Conservation (phyloP, 2,888 invertebrate species). For the Stramonita haemastoma region DNA sequence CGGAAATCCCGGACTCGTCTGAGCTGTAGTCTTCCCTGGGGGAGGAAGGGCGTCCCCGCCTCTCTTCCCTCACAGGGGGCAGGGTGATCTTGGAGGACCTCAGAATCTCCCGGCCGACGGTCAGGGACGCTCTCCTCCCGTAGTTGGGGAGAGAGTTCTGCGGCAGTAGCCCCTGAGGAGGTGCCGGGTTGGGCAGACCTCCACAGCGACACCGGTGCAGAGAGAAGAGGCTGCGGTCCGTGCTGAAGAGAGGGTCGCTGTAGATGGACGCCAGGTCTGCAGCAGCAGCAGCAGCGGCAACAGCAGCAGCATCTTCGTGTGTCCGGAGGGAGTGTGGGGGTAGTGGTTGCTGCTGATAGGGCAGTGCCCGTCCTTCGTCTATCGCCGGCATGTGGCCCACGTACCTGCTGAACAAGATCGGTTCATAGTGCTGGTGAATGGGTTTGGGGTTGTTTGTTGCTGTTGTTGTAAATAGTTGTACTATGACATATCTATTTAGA, state of each 20-base stretch:
- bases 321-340: no score
- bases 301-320: no score
- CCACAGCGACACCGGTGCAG: not conserved
- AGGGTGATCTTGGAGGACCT: conserved; percentile 39
- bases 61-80: conserved; percentile 16
- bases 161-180: not conserved
- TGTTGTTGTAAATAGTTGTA: no score
- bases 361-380: not conserved
- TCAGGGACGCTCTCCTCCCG: not conserved
- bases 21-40: conserved; percentile 53
- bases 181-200: not conserved
- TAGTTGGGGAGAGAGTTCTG: not conserved
- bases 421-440: no score
- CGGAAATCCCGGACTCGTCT: conserved; percentile 54
- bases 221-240: not conserved
- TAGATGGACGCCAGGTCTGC: not conserved
- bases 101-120: conserved; percentile 21
- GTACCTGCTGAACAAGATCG: not conserved
- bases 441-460: no score
- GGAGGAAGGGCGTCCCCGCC: conserved; percentile 30
- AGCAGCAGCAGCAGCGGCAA: no score
- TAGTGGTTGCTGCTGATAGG: no score
- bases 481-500: no score
- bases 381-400: not conserved
- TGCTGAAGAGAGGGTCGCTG: not conserved